phyloP scores from a whole-genome alignment of 2,113 vertebrate species.

The Pseudorasbora parva region DNA sequence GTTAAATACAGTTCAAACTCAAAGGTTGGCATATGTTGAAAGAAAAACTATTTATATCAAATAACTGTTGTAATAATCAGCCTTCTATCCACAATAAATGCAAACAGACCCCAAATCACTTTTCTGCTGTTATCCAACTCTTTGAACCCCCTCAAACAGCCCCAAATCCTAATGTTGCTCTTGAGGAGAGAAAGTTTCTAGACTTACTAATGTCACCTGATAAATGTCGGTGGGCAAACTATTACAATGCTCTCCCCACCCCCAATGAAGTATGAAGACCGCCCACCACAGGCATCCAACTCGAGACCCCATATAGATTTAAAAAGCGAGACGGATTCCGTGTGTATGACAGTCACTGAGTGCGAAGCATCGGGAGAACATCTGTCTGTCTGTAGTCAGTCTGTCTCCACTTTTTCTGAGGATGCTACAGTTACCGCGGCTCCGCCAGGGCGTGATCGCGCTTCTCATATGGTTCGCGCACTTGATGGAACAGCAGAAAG shows the following conservation, averaged over 20 bases:
- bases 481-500: constrained; percentile 84
- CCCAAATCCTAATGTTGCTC: background rate
- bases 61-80: constrained; percentile 5
- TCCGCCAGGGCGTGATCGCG: constrained; percentile 79
- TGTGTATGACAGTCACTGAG: constrained; percentile 87
- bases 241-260: constrained; percentile 80
- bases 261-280: constrained; percentile 82
- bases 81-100: background rate
- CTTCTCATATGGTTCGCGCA: constrained; percentile 82
- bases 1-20: background rate
- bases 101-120: constrained; percentile 14
- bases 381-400: constrained; percentile 33
- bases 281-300: constrained; percentile 84
- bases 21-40: constrained; percentile 11
- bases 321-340: constrained; percentile 88
- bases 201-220: constrained; percentile 81
- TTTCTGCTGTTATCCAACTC: background rate
- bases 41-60: background rate
- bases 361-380: constrained; percentile 74
- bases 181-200: constrained; percentile 49
- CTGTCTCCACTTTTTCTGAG: constrained; percentile 60
- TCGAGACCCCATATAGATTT: constrained; percentile 87
- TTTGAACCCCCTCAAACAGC: background rate
- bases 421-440: constrained; percentile 81
- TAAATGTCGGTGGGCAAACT: constrained; percentile 78